These are phyloP conservation scores for Goniozus legneri DNA, from an alignment of 1,140 invertebrate species.

Conservation along the genomic window DNA sequence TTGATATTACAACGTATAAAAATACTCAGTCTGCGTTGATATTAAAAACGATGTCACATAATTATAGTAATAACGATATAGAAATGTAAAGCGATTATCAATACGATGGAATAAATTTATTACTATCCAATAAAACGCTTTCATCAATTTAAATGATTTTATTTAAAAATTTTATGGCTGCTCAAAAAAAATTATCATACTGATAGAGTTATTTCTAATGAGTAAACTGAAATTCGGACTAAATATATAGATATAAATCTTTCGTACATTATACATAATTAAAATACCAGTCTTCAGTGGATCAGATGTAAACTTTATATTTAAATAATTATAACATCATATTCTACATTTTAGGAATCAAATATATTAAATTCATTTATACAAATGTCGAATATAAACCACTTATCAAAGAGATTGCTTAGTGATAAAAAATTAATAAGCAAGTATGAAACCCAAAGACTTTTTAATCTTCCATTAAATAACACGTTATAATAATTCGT, in stretches of 20 bases:
- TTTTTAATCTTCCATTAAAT: too few relatives aligned
- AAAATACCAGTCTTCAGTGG: conserved; percentile 51
- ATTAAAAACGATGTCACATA: too few relatives aligned
- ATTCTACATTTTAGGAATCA: not conserved
- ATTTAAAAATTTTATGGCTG: not conserved
- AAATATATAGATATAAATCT: too few relatives aligned
- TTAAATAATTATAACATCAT: not conserved
- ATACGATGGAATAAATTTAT: too few relatives aligned
- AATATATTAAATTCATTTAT: not conserved
- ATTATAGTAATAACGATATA: not conserved
- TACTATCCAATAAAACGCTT: not conserved
- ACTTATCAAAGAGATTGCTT: too few relatives aligned
- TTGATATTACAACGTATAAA: not conserved
- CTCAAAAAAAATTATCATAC: not conserved
- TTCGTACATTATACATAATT: conserved; percentile 33
- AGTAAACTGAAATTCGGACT: not conserved
- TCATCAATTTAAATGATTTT: not conserved
- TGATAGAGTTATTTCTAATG: not conserved
- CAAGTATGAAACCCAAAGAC: too few relatives aligned
- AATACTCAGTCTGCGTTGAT: not conserved
- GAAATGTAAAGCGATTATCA: not conserved
- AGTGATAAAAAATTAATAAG: not conserved
- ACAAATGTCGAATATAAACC: too few relatives aligned
- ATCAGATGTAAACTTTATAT: conserved; percentile 34
- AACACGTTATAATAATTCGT: too few relatives aligned